A percentile compares a stretch with the other conserved stretches of the same genome.
These are phyloP conservation scores for Taeniopygia guttata DNA, from an alignment of 2,797 vertebrate genomes.

Conservation along the genomic window DNA sequence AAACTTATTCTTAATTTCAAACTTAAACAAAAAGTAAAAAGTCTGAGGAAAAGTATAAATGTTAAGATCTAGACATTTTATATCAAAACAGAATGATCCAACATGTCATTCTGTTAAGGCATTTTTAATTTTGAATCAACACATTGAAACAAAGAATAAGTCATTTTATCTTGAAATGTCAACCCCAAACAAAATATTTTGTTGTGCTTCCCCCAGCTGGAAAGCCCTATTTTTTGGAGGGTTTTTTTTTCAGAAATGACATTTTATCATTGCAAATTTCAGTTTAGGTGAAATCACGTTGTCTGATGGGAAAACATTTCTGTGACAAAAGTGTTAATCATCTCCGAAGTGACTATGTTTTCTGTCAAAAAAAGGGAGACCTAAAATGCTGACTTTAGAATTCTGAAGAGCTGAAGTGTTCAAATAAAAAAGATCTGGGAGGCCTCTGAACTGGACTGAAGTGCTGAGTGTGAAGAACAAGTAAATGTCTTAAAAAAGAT, in stretches of 20 bases:
- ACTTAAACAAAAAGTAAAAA: not conserved
- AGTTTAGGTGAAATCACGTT: slow-evolving; percentile 41
- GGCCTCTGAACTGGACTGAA: not conserved
- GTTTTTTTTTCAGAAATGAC: not conserved
- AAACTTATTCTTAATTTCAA: not conserved
- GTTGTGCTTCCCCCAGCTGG: slow-evolving; percentile 12
- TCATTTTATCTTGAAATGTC: slow-evolving; percentile 18
- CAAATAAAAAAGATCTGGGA: not conserved
- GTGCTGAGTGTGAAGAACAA: not conserved
- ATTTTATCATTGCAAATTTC: slow-evolving; percentile 44
- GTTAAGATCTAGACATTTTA: slow-evolving; percentile 9
- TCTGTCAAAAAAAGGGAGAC: slow-evolving; percentile 25
- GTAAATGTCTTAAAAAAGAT: not conserved
- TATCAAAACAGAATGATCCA: slow-evolving; percentile 24
- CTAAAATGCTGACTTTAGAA: slow-evolving; percentile 3
- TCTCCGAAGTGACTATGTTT: not conserved
- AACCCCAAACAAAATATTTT: slow-evolving; percentile 49
- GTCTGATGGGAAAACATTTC: slow-evolving; percentile 42
- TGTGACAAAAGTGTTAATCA: slow-evolving; percentile 43
- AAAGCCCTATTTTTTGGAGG: not conserved
- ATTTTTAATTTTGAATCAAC: slow-evolving; percentile 38
- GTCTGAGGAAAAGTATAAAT: not conserved
- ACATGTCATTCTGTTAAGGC: not conserved
- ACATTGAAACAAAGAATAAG: not conserved
- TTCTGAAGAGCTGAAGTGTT: not conserved